Conservation (phyloP, 2,888 invertebrate species). For the Volucella inanis region DNA sequence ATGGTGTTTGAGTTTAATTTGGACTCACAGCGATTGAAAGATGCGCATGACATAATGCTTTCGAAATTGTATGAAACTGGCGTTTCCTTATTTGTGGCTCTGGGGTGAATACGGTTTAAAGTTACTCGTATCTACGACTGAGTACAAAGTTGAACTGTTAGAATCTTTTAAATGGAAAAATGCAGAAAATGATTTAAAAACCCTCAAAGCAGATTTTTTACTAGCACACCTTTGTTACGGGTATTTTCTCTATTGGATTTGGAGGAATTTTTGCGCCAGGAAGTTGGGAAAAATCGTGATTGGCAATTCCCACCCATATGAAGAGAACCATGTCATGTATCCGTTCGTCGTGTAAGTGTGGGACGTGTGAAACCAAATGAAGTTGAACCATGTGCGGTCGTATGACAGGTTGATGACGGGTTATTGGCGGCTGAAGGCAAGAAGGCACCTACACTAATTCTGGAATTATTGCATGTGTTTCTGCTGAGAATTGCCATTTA, state of each 20-base stretch:
- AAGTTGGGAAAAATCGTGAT: slow-evolving; percentile 31
- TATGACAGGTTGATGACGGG: slow-evolving; percentile 50
- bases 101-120: slow-evolving; percentile 10
- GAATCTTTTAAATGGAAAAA: slow-evolving; percentile 2
- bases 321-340: neutral
- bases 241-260: neutral
- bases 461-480: slow-evolving; percentile 29
- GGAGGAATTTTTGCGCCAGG: slow-evolving; percentile 1
- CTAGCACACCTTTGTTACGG: slow-evolving; percentile 31
- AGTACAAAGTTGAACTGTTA: neutral
- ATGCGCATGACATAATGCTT: slow-evolving; percentile 57
- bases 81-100: slow-evolving; percentile 50
- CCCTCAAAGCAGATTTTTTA: slow-evolving; percentile 5
- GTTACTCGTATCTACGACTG: slow-evolving; percentile 7
- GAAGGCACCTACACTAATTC: slow-evolving; percentile 51
- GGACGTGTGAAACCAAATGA: slow-evolving; percentile 21
- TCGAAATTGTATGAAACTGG: slow-evolving; percentile 53
- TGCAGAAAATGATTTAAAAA: slow-evolving; percentile 1
- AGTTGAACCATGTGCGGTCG: neutral
- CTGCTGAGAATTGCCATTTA: slow-evolving; percentile 14
- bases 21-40: slow-evolving; percentile 37
- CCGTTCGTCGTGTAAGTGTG: slow-evolving; percentile 9
- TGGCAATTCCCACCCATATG: slow-evolving; percentile 50
- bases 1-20: slow-evolving; percentile 68
- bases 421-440: slow-evolving; percentile 39